phyloP scores from a whole-genome alignment of 1,140 invertebrate genomes.

The Drosophila arizonae region DNA sequence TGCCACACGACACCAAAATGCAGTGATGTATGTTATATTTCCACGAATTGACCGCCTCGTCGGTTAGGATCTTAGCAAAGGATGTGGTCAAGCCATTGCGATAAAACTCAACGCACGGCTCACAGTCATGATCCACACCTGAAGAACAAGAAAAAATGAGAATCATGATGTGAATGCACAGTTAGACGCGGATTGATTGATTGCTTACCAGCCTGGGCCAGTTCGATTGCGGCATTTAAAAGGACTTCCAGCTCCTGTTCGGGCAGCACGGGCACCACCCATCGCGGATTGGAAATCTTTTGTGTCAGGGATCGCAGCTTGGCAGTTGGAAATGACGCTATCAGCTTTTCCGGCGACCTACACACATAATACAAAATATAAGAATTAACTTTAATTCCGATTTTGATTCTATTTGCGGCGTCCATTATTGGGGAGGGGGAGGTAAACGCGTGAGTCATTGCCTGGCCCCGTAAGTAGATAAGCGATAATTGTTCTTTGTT shows the following conservation, averaged over 20 bases:
- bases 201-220: constrained; percentile 89
- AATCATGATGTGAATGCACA: neutral
- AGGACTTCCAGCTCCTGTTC: constrained; percentile 97
- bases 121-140: constrained; percentile 94
- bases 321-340: constrained; percentile 89
- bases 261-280: constrained; percentile 98
- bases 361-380: constrained; percentile 2
- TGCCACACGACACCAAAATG: constrained; percentile 96
- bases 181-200: too few species aligned
- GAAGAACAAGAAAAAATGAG: constrained; percentile 42
- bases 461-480: constrained; percentile 29
- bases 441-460: constrained; percentile 10
- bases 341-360: constrained; percentile 78
- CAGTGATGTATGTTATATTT: constrained; percentile 98
- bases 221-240: constrained; percentile 93
- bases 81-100: constrained; percentile 96
- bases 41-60: constrained; percentile 99
- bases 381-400: neutral
- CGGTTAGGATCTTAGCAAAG: constrained; percentile 98
- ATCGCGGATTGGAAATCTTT: constrained; percentile 96
- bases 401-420: constrained; percentile 12
- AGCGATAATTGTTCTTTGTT: constrained; percentile 49
- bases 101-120: constrained; percentile 97
- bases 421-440: neutral
- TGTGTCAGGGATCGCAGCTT: constrained; percentile 95